phyloP scores from a whole-genome alignment of 2,113 vertebrate species.

The Engraulis encrasicolus region DNA sequence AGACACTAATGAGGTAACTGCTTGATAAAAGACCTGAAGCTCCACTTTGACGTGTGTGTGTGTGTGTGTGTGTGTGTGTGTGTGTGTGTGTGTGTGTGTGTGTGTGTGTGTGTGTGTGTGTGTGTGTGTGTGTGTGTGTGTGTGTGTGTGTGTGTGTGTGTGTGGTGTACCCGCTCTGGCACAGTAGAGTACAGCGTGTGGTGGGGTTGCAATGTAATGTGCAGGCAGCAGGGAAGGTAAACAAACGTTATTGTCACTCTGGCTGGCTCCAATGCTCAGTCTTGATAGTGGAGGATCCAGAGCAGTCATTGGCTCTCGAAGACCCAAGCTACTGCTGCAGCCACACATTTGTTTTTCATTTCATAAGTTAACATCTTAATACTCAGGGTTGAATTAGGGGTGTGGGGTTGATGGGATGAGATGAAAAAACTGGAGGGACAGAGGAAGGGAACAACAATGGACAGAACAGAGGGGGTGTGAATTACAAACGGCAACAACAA shows the following conservation, averaged over 20 bases:
- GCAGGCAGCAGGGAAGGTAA: neutral
- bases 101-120: too few species aligned
- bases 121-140: too few species aligned
- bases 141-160: too few species aligned
- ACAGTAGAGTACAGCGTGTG: too few species aligned
- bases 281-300: too few species aligned
- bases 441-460: too few species aligned
- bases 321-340: neutral
- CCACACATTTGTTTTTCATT: neutral
- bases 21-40: neutral
- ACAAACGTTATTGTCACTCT: neutral
- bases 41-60: too few species aligned
- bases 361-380: neutral
- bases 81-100: too few species aligned
- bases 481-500: too few species aligned
- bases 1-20: neutral
- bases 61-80: too few species aligned
- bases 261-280: neutral
- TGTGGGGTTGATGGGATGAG: neutral
- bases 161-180: too few species aligned
- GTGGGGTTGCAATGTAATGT: neutral
- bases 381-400: neutral
- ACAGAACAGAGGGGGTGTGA: too few species aligned
- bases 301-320: neutral
- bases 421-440: neutral